Percentiles rank a stretch among this genome's conserved stretches.
Evolutionary conservation across 2,797 vertebrate genomes (phyloP).

Genomic region (Amniataba percoides): DNA sequence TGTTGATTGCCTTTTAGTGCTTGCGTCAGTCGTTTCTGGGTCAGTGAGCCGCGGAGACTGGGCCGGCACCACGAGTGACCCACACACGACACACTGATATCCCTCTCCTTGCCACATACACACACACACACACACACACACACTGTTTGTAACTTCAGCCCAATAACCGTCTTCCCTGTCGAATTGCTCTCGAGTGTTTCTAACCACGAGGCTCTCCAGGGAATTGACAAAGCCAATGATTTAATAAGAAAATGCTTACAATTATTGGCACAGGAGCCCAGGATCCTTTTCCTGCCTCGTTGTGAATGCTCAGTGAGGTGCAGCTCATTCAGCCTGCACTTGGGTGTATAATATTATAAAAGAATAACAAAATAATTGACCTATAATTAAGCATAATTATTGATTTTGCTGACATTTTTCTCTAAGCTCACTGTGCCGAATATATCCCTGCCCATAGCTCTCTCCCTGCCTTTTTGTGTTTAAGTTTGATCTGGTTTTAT

Average conservation of each 20-base stretch:
- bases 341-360: background rate
- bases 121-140: background rate
- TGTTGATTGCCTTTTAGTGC: constrained; percentile 79
- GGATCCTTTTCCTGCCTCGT: constrained; percentile 7
- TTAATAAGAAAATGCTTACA: constrained; percentile 8
- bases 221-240: constrained; percentile 28
- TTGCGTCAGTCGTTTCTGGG: constrained; percentile 79
- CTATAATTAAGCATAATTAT: constrained; percentile 21
- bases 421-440: background rate
- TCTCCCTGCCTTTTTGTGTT: background rate
- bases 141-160: background rate
- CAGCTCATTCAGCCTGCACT: background rate
- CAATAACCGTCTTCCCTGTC: background rate
- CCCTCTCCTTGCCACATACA: background rate
- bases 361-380: constrained; percentile 24
- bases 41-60: constrained; percentile 70
- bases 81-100: constrained; percentile 15
- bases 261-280: constrained; percentile 2
- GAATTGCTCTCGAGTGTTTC: background rate
- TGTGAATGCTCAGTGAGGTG: background rate
- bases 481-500: constrained; percentile 8
- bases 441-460: background rate
- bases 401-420: constrained; percentile 29
- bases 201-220: constrained; percentile 3
- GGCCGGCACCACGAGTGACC: constrained; percentile 51